phyloP scores from a whole-genome alignment of 2,888 invertebrate species.

The Cotesia congregata region DNA sequence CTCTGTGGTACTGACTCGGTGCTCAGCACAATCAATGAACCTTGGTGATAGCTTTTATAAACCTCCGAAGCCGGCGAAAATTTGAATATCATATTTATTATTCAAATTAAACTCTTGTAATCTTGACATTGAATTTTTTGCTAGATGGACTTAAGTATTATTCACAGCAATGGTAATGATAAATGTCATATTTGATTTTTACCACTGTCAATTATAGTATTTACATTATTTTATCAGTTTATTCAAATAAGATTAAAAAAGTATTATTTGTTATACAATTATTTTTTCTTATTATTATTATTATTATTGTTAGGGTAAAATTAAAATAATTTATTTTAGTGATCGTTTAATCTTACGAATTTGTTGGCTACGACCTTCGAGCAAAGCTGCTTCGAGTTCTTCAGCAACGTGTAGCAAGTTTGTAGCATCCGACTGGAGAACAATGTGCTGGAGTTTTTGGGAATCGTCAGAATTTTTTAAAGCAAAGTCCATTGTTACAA shows the following conservation, averaged over 20 bases:
- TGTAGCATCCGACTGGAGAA: conserved; percentile 74
- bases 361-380: conserved; percentile 75
- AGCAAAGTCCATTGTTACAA: conserved; percentile 75
- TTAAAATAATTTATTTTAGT: conserved; percentile 59
- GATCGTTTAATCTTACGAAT: conserved; percentile 73
- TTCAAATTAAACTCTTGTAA: conserved; percentile 53
- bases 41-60: conserved; percentile 48
- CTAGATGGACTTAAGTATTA: not conserved
- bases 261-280: conserved; percentile 17
- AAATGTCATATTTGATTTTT: conserved; percentile 22
- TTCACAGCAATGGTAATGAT: conserved; percentile 15
- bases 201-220: not conserved
- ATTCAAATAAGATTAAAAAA: not conserved
- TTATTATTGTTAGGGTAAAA: conserved; percentile 17
- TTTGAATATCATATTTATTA: conserved; percentile 59
- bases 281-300: conserved; percentile 11
- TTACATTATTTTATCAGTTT: conserved; percentile 2
- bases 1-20: conserved; percentile 47
- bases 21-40: conserved; percentile 40
- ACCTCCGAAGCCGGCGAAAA: conserved; percentile 35
- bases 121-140: conserved; percentile 11
- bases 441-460: conserved; percentile 59
- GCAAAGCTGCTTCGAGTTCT: conserved; percentile 73
- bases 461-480: conserved; percentile 66
- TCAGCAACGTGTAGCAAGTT: conserved; percentile 73